Conservation (phyloP, 92 coral and sea anemone species). For the Porites divaricata region DNA sequence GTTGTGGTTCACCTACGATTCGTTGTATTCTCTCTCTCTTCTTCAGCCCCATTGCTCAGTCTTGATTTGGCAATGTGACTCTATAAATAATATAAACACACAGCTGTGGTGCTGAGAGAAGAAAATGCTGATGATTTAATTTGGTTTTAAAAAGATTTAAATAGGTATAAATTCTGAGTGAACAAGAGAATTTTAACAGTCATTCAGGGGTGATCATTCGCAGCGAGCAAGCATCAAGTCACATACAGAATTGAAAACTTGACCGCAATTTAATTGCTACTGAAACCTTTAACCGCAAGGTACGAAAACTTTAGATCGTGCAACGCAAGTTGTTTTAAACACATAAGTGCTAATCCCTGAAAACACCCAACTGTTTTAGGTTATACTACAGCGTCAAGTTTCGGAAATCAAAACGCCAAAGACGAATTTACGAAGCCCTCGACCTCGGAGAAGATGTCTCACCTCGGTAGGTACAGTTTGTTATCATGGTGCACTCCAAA, state of each 20-base stretch:
- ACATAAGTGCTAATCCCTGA: constrained; percentile 37
- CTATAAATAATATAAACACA: constrained; percentile 91
- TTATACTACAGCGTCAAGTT: constrained; percentile 16
- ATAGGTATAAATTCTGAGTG: constrained; percentile 98
- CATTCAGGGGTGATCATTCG: constrained; percentile 81
- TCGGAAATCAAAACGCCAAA: constrained; percentile 13
- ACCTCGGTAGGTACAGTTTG: constrained; percentile 39
- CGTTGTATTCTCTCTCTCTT: constrained; percentile 75
- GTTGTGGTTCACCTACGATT: constrained; percentile 80
- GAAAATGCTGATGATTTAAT: constrained; percentile 88
- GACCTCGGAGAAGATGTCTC: constrained; percentile 33
- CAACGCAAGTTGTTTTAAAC: constrained; percentile 38
- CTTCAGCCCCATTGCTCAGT: constrained; percentile 74
- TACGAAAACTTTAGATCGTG: constrained; percentile 32
- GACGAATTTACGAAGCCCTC: constrained; percentile 25
- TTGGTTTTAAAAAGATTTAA: constrained; percentile 97
- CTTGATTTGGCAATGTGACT: constrained; percentile 87
- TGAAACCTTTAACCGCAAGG: constrained; percentile 49
- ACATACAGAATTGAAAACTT: constrained; percentile 15
- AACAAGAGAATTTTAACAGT: constrained; percentile 94
- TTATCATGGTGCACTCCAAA: background rate
- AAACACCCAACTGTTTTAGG: constrained; percentile 36
- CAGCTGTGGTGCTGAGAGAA: constrained; percentile 95
- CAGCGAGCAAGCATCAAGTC: constrained; percentile 54
- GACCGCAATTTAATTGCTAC: constrained; percentile 47